Base-by-base conservation (phyloP, 2,113 vertebrate genomes). In the Gila orcuttii region DNA sequence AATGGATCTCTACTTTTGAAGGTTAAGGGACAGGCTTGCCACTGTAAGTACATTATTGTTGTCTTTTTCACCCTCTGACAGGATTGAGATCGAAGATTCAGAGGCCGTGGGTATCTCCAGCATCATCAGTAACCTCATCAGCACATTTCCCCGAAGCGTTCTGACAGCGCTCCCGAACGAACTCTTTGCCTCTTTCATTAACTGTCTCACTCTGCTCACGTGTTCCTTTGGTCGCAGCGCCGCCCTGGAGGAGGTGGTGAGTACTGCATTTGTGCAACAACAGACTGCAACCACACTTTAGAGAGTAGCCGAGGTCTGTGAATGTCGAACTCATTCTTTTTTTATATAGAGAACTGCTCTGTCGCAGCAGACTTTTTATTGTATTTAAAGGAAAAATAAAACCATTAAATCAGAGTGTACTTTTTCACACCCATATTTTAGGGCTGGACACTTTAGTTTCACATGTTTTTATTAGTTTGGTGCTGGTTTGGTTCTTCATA, bases 41-140 rank as follows among this genome's bases (percentile, higher is more conserved):
- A 55, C 50, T 55, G 75, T 57, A 5, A 21, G 3, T n/a, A 47
- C 39, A 8, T 60, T 28, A 25, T 23, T 36, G 25, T 25, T 31
- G 42, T 52, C 19, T 92, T 92, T 64, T 90, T 2, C 3, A 11
- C 8, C 19, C 68, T 82, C 91, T 93, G 1, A 17, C 93, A 99
- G 98, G 92, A 98, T 99, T 91, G 98, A 99, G 95, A 98, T 99
- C 86, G 98, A 99, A 93, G 98, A 99, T 93, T 99, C 97, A 0
- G 98, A 99, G 95, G 98, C 98, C 1, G 96, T 99, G 75, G 98
- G 98, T 50, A 96, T 99, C 93, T 96, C 98, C 85, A 99, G 96
- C 92, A 97, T 99, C 92, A 97, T 99, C 94, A 98, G 97, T 94
- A 99, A 99, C 89, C 92, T 99, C 91, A 98, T 99, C 94, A 97